These are phyloP conservation scores for Dioctria linearis DNA, from an alignment of 2,888 invertebrate genomes.

Conservation along the genomic window DNA sequence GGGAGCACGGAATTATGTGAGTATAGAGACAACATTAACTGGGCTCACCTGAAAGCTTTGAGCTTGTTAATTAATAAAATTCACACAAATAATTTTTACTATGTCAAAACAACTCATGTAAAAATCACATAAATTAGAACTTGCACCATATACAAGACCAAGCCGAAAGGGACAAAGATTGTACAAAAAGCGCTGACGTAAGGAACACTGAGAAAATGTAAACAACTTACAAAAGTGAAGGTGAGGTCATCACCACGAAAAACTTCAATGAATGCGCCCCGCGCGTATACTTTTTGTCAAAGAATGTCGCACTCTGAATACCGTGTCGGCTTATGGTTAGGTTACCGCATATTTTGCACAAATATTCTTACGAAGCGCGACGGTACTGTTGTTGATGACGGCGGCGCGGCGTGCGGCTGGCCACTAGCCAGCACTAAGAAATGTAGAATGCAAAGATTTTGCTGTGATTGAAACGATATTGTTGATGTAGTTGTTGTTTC, in stretches of 20 bases:
- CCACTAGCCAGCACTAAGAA: not conserved
- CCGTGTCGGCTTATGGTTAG: constrained; percentile 15
- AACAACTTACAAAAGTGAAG: constrained; percentile 56
- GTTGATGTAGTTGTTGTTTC: constrained; percentile 5
- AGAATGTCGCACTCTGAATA: constrained; percentile 47
- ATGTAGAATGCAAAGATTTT: not conserved
- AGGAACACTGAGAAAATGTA: constrained; percentile 36
- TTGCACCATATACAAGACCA: not conserved
- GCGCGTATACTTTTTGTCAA: constrained; percentile 54
- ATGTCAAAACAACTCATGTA: not conserved
- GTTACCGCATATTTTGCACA: constrained; percentile 20
- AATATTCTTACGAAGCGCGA: not conserved
- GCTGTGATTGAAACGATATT: not conserved
- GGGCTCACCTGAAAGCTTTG: too few species aligned
- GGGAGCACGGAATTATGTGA: too few species aligned
- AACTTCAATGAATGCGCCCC: constrained; percentile 52
- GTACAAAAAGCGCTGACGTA: not conserved
- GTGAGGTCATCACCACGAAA: constrained; percentile 60
- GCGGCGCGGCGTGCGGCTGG: not conserved
- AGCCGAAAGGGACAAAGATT: not conserved
- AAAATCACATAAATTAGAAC: not conserved
- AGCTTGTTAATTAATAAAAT: too few species aligned
- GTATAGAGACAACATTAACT: too few species aligned
- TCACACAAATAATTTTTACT: too few species aligned
- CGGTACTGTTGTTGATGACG: not conserved